Evolutionary conservation across 2,888 invertebrate species (phyloP).

Genomic region (Lasius fuliginosus): DNA sequence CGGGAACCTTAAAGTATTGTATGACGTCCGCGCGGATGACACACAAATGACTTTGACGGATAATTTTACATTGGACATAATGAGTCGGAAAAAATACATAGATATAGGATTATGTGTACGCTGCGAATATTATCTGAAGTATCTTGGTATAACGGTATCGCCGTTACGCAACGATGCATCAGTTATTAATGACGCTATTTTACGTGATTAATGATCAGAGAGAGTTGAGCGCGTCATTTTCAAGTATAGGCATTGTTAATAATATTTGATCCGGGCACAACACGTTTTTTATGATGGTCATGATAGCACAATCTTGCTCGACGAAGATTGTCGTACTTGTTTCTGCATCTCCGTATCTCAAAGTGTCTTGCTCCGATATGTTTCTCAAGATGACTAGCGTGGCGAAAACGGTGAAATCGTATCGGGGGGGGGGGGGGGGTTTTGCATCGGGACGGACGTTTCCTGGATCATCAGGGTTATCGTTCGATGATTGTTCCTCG

Average conservation of each 20-base stretch:
- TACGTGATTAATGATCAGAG: conserved; percentile 28
- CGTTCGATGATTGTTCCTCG: conserved; percentile 77
- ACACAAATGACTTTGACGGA: conserved; percentile 5
- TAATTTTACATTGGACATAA: conserved; percentile 22
- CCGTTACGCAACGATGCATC: conserved; percentile 28
- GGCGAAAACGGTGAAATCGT: conserved; percentile 27
- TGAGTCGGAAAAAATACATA: conserved; percentile 31
- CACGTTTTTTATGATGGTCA: neutral
- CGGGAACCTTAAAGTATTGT: neutral
- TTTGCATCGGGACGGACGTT: conserved; percentile 37
- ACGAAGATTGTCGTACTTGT: neutral
- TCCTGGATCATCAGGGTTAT: conserved; percentile 74
- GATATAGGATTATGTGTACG: neutral
- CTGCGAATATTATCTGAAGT: conserved; percentile 9
- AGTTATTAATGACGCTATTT: conserved; percentile 33
- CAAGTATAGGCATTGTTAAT: conserved; percentile 27
- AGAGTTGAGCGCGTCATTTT: conserved; percentile 6
- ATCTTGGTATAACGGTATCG: conserved; percentile 31
- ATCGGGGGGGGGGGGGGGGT: neutral
- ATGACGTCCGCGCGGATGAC: neutral
- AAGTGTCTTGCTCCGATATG: conserved; percentile 2
- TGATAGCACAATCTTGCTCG: neutral
- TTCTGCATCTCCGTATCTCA: neutral
- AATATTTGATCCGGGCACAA: neutral
- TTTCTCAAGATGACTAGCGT: neutral